These are phyloP conservation scores for Oreonectes daqikongensis DNA, from an alignment of 2,797 vertebrate genomes.

Conservation along the genomic window DNA sequence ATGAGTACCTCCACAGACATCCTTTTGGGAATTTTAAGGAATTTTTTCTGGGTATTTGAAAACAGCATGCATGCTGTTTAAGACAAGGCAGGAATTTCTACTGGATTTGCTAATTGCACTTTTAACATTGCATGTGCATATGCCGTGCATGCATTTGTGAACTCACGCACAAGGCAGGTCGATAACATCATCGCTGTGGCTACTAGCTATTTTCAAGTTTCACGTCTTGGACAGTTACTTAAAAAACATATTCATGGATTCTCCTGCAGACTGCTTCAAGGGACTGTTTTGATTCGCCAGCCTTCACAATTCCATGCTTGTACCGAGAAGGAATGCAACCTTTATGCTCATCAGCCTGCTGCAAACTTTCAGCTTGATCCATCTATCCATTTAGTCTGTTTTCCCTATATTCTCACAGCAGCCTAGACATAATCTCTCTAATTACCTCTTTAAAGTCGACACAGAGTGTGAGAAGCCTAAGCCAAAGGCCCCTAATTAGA, in stretches of 20 bases:
- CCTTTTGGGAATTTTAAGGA: slow-evolving; percentile 67
- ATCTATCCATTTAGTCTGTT: slow-evolving; percentile 47
- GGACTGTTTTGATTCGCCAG: too few species aligned
- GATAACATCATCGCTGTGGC: neutral
- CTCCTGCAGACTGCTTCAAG: slow-evolving; percentile 5
- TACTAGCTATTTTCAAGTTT: neutral
- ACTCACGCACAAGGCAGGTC: neutral
- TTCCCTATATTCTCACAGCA: slow-evolving; percentile 55
- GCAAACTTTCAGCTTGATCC: slow-evolving; percentile 37
- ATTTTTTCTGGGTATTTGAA: slow-evolving; percentile 60
- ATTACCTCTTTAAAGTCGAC: slow-evolving; percentile 75
- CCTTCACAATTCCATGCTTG: slow-evolving; percentile 16
- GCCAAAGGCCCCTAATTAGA: slow-evolving; percentile 73
- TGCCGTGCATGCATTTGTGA: neutral
- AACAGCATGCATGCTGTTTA: slow-evolving; percentile 59
- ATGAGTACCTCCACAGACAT: slow-evolving; percentile 60
- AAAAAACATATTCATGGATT: slow-evolving; percentile 12
- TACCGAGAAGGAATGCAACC: slow-evolving; percentile 34
- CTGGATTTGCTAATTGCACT: slow-evolving; percentile 32
- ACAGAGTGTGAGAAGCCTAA: slow-evolving; percentile 65
- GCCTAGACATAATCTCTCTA: slow-evolving; percentile 73
- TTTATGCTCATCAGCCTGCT: slow-evolving; percentile 37
- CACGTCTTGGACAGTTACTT: too few species aligned
- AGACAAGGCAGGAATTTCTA: slow-evolving; percentile 53
- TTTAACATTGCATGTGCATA: neutral